Percentiles rank a stretch among this genome's conserved stretches.
Conservation (phyloP, 2,113 vertebrate species). For the Cinclus cinclus region DNA sequence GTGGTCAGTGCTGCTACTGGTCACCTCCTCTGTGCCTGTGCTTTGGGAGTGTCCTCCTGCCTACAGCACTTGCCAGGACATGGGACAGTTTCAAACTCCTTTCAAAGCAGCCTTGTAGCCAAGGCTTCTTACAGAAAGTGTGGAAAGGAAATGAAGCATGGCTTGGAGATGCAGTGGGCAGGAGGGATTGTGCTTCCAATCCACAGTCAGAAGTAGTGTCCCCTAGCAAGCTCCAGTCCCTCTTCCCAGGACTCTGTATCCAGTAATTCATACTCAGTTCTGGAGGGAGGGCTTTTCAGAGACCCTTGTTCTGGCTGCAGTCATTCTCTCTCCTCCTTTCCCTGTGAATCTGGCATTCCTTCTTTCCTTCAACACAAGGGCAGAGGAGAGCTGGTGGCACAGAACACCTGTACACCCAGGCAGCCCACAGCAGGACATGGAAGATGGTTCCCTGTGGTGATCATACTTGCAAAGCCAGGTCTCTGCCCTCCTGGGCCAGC, state of each 20-base stretch:
- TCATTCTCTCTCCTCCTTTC: slow-evolving; percentile 28
- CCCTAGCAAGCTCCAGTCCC: not conserved
- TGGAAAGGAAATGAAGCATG: not conserved
- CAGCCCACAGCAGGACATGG: not conserved
- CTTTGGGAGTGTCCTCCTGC: not conserved
- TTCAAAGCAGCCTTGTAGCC: not conserved
- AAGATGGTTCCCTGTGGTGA: not conserved
- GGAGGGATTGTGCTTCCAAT: not conserved
- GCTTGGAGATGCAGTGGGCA: not conserved
- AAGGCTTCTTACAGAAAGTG: not conserved
- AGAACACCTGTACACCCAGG: not conserved
- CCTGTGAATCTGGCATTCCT: not conserved
- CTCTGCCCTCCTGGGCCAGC: not conserved
- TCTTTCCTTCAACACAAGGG: not conserved
- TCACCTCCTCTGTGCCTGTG: not conserved
- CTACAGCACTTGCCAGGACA: not conserved
- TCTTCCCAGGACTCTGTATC: not conserved
- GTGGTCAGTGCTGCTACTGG: not conserved
- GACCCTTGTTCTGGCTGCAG: not conserved
- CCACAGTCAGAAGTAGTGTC: not conserved
- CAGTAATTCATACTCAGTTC: not conserved
- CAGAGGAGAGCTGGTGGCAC: not conserved
- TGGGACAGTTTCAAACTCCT: not conserved
- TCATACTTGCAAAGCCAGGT: not conserved
- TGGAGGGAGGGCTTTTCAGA: not conserved